Percentiles rank a stretch among this genome's conserved stretches.
Evolutionary conservation across 2,888 invertebrate genomes (phyloP).

Genomic region (Cantharis rufa): DNA sequence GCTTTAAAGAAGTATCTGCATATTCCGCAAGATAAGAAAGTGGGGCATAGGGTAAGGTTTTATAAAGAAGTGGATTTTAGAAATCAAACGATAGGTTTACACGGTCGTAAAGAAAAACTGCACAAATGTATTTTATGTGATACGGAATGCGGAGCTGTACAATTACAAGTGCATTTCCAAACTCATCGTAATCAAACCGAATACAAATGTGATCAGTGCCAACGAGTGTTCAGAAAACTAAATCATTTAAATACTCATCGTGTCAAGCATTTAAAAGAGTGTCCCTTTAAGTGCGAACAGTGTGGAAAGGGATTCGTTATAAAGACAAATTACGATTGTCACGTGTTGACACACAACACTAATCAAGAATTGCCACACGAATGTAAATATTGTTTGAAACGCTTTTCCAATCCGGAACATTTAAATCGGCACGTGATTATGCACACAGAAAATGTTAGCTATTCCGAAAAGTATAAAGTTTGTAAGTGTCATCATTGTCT

Average conservation of each 20-base stretch:
- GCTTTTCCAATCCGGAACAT: constrained; percentile 47
- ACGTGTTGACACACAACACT: constrained; percentile 42
- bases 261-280: constrained; percentile 45
- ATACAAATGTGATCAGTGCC: constrained; percentile 45
- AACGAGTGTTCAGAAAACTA: constrained; percentile 43
- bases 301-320: constrained; percentile 48
- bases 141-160: constrained; percentile 34
- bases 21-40: constrained; percentile 35
- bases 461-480: constrained; percentile 43
- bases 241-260: constrained; percentile 46
- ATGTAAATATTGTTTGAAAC: constrained; percentile 43
- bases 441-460: constrained; percentile 46
- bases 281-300: constrained; percentile 44
- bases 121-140: constrained; percentile 44
- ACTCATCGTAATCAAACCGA: constrained; percentile 41
- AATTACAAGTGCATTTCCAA: constrained; percentile 41
- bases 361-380: constrained; percentile 42
- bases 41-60: constrained; percentile 32
- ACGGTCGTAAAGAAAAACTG: constrained; percentile 34
- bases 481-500: constrained; percentile 42
- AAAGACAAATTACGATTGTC: constrained; percentile 45
- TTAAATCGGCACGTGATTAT: constrained; percentile 43
- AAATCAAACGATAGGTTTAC: constrained; percentile 24
- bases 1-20: constrained; percentile 43
- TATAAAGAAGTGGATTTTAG: constrained; percentile 14